These are phyloP conservation scores for Acanthacorydalis orientalis DNA, from an alignment of 2,888 invertebrate genomes.

Conservation along the genomic window DNA sequence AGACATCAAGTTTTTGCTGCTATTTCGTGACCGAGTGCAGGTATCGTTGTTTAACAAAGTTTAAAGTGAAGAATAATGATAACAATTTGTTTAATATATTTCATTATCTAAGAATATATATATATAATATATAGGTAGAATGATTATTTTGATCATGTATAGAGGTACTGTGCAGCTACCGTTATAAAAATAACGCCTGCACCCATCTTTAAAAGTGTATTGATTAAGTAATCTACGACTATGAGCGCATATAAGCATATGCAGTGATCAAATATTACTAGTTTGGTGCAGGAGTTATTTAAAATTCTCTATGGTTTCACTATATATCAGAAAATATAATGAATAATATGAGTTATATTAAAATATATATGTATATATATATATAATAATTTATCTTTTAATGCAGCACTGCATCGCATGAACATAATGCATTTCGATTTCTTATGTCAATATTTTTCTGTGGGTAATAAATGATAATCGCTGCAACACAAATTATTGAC, in stretches of 20 bases:
- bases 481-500: too few species aligned
- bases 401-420: too few species aligned
- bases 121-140: neutral
- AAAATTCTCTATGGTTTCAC: neutral
- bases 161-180: slow-evolving; percentile 16
- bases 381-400: too few species aligned
- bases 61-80: neutral
- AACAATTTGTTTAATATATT: neutral
- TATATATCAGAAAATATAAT: neutral
- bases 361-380: too few species aligned
- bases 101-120: neutral
- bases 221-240: neutral
- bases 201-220: neutral
- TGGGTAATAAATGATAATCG: too few species aligned
- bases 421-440: too few species aligned
- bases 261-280: neutral
- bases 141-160: slow-evolving; percentile 6
- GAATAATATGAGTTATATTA: too few species aligned
- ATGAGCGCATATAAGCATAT: too few species aligned
- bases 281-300: neutral
- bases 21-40: neutral
- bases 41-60: neutral
- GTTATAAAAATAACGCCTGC: neutral
- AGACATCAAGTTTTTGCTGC: neutral
- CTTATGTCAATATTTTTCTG: too few species aligned